Evolutionary conservation across 2,888 invertebrate species (phyloP).

Genomic region (Xestia ashworthii): DNA sequence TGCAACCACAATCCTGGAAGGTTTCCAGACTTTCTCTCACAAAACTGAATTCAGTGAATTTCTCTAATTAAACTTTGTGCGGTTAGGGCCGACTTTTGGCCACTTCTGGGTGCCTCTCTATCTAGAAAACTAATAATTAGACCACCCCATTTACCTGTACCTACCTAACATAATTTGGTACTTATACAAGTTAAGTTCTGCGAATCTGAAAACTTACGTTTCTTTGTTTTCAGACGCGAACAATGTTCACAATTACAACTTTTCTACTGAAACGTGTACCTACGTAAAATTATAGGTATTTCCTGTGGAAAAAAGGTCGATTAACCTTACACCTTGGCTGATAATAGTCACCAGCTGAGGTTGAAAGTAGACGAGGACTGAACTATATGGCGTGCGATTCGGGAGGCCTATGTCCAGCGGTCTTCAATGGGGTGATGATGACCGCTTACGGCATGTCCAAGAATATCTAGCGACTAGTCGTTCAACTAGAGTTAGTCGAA

Average conservation of each 20-base stretch:
- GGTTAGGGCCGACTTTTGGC: background rate
- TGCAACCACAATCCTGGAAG: conserved; percentile 8
- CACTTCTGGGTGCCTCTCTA: conserved; percentile 6
- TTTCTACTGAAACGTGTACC: background rate
- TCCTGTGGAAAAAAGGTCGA: background rate
- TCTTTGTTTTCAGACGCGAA: conserved; percentile 10
- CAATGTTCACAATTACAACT: background rate
- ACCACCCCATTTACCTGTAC: background rate
- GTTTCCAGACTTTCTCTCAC: background rate
- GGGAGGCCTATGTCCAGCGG: background rate
- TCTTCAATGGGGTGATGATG: background rate
- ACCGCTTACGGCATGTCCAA: background rate
- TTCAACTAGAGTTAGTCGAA: background rate
- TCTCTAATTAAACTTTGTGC: conserved; percentile 34
- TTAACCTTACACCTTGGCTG: background rate
- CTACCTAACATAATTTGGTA: background rate
- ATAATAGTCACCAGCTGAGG: too few species aligned
- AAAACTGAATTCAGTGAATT: conserved; percentile 28
- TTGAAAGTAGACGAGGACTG: background rate
- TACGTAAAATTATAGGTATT: background rate
- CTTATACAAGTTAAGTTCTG: conserved; percentile 2
- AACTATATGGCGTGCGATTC: background rate
- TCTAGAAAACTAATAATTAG: conserved; percentile 24
- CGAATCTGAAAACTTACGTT: conserved; percentile 6
- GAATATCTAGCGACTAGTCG: background rate